Evolutionary conservation across 1,140 invertebrate species (phyloP), one percentile per base, ranked within the genome.

Genomic region (Bicyclus anynana): DNA sequence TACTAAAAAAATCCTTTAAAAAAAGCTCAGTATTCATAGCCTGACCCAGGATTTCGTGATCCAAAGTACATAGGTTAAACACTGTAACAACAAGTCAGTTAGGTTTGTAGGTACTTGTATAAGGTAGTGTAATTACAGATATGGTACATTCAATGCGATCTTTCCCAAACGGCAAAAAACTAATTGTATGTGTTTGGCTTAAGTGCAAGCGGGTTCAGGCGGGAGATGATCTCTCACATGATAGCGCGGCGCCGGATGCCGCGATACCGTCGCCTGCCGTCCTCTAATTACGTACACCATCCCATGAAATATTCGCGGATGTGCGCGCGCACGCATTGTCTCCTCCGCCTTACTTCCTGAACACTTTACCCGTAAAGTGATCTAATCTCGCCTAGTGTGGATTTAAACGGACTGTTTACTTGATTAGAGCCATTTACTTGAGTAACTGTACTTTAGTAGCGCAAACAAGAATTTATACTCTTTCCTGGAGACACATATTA

Each of bases 211-310:
- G 42, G 42, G 17, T n/a, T 58, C 48, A 59, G 58, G 49, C 62
- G 50, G 40, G 54, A 47, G 58, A 58, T 67, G 80, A 84, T 85
- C 75, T 85, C 80, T 79, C 78, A 81, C 75, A 77, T 69, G 80
- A 84, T 86, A 82, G 66, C 62, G 59, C 71, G 71, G 72, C 75
- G 74, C 72, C 79, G 77, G 79, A 80, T 78, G 72, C 69, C 59
- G 59, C 62, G 78, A 80, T 81, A 81, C 55, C 72, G 73, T 76
- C 70, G 70, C 70, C 66, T 62, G 59, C 66, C 61, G 67, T 75
- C 70, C 73, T 76, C 80, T 85, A 85, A 85, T 85, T 84, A 77
- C 74, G 67, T 70, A 72, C 76, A 73, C 72, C 62, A 65, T 67
- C 66, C 54, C 67, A 72, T 72, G 65, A 77, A 69, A 66, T 71